phyloP scores from a whole-genome alignment of 2,888 invertebrate species.

The Leucania comma region DNA sequence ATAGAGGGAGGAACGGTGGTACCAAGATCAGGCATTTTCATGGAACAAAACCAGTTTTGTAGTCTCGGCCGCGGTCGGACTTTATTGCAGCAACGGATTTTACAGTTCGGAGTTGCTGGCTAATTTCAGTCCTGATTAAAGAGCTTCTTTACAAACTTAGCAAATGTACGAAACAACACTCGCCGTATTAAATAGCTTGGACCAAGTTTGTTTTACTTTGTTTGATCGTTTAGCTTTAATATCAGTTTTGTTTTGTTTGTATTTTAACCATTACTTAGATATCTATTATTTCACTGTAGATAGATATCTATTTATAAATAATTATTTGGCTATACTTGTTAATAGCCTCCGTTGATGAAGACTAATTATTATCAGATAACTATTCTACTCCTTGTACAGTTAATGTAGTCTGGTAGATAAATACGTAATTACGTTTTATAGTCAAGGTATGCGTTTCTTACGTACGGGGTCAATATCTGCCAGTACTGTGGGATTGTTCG shows the following conservation, averaged over 20 bases:
- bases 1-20: constrained; percentile 69
- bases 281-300: no score
- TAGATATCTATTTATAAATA: no score
- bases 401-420: no score
- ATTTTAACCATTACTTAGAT: neutral
- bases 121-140: constrained; percentile 65
- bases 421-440: no score
- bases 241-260: constrained; percentile 5
- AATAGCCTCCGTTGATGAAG: no score
- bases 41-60: constrained; percentile 75
- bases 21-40: constrained; percentile 78
- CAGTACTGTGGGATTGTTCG: no score
- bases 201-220: constrained; percentile 45
- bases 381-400: no score
- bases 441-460: no score
- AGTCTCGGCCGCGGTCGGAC: constrained; percentile 58
- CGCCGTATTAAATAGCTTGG: constrained; percentile 50
- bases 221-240: constrained; percentile 38
- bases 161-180: constrained; percentile 51
- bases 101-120: constrained; percentile 58
- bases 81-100: constrained; percentile 64
- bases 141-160: constrained; percentile 64
- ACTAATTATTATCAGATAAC: no score
- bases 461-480: no score
- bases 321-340: no score